A percentile compares a stretch with the other conserved stretches of the same genome.
phyloP scores from a whole-genome alignment of 2,113 vertebrate species.

The Lamprotornis superbus region DNA sequence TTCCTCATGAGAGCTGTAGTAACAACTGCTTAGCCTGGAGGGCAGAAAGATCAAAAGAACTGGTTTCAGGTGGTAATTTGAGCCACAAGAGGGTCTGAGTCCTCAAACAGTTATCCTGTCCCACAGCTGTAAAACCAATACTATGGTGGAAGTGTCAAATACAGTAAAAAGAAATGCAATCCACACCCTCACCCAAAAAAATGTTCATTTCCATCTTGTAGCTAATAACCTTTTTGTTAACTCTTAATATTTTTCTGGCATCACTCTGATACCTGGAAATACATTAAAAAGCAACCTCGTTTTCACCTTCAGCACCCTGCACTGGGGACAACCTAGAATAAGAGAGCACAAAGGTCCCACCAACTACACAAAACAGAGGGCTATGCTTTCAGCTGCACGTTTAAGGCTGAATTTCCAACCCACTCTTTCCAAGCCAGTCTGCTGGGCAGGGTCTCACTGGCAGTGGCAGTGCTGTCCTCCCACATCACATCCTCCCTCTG shows the following conservation, averaged over 20 bases:
- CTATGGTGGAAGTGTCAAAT: not conserved
- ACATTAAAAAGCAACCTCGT: not conserved
- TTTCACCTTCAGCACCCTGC: not conserved
- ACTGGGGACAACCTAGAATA: not conserved
- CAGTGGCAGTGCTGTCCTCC: fast-evolving
- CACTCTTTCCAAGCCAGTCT: not conserved
- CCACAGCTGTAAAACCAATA: not conserved
- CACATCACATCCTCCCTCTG: not conserved
- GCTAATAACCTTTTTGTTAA: not conserved
- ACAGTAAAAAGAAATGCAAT: not conserved
- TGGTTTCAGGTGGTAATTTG: constrained; percentile 18
- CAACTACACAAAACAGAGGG: not conserved
- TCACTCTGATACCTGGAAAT: not conserved
- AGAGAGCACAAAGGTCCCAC: not conserved
- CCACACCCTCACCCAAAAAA: not conserved
- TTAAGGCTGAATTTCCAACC: not conserved
- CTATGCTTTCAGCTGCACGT: fast-evolving
- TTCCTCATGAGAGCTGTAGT: not conserved
- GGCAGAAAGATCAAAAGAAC: constrained; percentile 41
- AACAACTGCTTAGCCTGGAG: constrained; percentile 44
- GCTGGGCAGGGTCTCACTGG: not conserved
- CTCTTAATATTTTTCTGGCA: not conserved
- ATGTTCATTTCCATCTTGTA: not conserved
- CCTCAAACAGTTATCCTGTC: not conserved
- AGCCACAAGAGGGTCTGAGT: not conserved